A percentile compares a stretch with the other conserved stretches of the same genome.
Conservation (phyloP, 2,113 vertebrate genomes). For the Apteryx owenii region DNA sequence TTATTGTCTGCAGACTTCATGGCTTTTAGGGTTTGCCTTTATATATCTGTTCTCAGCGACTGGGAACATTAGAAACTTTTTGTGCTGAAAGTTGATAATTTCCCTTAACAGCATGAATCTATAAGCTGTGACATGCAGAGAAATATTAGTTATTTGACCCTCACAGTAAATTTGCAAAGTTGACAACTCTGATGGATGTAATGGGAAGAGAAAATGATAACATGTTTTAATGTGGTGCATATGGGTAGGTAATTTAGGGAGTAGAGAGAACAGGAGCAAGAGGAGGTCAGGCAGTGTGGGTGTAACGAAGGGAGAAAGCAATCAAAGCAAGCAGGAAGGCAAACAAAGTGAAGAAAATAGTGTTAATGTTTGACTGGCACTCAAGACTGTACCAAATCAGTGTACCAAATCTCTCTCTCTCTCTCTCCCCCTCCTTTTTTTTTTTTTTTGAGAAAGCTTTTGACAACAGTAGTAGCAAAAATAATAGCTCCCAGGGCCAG, state of each 20-base stretch:
- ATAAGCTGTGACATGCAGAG: neutral
- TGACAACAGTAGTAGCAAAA: constrained; percentile 52
- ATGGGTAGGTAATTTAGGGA: constrained; percentile 65
- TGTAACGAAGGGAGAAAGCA: constrained; percentile 59
- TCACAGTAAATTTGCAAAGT: constrained; percentile 54
- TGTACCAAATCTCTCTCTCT: neutral
- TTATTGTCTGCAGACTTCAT: constrained; percentile 34
- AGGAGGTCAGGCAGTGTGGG: constrained; percentile 62
- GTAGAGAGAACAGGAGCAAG: constrained; percentile 58
- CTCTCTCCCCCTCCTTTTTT: neutral
- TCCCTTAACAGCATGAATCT: constrained; percentile 27
- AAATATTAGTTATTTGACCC: constrained; percentile 66
- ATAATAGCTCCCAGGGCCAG: neutral
- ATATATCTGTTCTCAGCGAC: neutral
- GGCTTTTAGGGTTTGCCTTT: constrained; percentile 12
- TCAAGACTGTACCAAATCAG: constrained; percentile 10
- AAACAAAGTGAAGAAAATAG: constrained; percentile 55
- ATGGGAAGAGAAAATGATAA: constrained; percentile 63
- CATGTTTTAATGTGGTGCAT: constrained; percentile 65
- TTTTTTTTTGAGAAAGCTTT: constrained; percentile 21
- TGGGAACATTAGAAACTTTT: neutral
- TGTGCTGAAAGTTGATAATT: constrained; percentile 25
- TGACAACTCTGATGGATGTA: constrained; percentile 62
- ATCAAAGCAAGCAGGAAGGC: constrained; percentile 49
- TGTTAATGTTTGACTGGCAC: constrained; percentile 62